Conservation (phyloP, 1,140 invertebrate genomes). For the Mesaphorura yosii region DNA sequence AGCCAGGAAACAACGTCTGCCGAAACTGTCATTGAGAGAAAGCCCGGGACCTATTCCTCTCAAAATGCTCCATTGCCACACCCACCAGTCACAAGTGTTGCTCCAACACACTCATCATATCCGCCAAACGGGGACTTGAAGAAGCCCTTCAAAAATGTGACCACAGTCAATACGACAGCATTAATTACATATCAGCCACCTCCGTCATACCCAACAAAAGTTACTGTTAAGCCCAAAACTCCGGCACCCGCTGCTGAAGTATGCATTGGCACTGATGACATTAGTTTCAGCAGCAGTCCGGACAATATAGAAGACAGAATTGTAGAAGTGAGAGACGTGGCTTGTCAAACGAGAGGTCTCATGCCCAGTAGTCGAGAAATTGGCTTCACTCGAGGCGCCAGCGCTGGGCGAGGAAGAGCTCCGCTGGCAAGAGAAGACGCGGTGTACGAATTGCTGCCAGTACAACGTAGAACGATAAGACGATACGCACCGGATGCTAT, state of each 20-base stretch:
- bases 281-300: too few relatives aligned
- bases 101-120: too few relatives aligned
- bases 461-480: background rate
- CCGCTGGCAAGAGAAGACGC: background rate
- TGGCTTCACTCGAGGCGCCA: background rate
- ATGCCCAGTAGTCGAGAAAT: conserved; percentile 44
- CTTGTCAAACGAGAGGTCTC: conserved; percentile 65
- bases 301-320: conserved; percentile 20
- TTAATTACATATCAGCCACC: conserved; percentile 28
- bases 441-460: background rate
- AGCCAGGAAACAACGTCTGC: background rate
- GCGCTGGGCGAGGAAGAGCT: background rate
- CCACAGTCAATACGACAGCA: background rate
- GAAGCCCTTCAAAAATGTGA: conserved; percentile 10
- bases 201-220: conserved; percentile 31
- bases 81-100: too few relatives aligned
- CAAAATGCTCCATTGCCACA: conserved; percentile 27
- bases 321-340: conserved; percentile 59
- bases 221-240: conserved; percentile 13
- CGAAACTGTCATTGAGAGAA: background rate
- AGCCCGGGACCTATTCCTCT: too few relatives aligned
- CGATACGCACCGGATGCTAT: background rate
- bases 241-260: too few relatives aligned
- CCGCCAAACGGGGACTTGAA: too few relatives aligned
- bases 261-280: too few relatives aligned